Percentiles rank a stretch among this genome's conserved stretches.
Conservation (phyloP, 1,140 invertebrate genomes). For the Oedothorax gibbosus region DNA sequence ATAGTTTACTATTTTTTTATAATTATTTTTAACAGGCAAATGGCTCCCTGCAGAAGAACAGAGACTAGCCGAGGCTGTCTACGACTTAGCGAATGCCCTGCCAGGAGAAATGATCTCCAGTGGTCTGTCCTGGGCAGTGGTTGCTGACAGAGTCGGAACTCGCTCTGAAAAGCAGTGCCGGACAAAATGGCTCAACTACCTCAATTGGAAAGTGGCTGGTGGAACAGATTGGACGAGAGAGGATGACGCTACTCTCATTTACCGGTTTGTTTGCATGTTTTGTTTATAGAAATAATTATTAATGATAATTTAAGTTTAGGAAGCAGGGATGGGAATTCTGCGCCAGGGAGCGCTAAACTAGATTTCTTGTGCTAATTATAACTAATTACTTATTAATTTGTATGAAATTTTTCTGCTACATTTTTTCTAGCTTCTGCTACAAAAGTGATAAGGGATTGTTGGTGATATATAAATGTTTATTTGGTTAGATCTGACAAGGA, state of each 20-base stretch:
- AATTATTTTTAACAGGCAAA: slow-evolving; percentile 67
- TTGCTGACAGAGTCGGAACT: slow-evolving; percentile 70
- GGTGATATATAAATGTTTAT: no score
- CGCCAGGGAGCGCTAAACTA: no score
- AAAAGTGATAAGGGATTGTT: no score
- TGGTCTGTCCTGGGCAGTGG: slow-evolving; percentile 71
- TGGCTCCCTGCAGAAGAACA: slow-evolving; percentile 71
- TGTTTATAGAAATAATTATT: neutral
- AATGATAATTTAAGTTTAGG: neutral
- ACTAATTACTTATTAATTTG: no score
- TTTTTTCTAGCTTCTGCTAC: no score
- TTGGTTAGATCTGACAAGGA: no score
- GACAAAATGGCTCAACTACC: slow-evolving; percentile 73
- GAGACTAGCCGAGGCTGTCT: slow-evolving; percentile 69
- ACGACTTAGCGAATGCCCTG: slow-evolving; percentile 68
- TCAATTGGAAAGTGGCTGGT: slow-evolving; percentile 72
- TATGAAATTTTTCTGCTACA: no score
- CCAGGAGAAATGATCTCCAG: slow-evolving; percentile 68
- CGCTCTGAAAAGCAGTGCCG: slow-evolving; percentile 72
- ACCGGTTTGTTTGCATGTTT: slow-evolving; percentile 66
- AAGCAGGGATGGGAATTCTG: neutral
- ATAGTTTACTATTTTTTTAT: no score
- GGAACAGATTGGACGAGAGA: slow-evolving; percentile 71
- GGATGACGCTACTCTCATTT: slow-evolving; percentile 70
- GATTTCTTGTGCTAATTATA: no score